Evolutionary conservation across 2,113 vertebrate genomes (phyloP).

Genomic region (Lophura nycthemera): DNA sequence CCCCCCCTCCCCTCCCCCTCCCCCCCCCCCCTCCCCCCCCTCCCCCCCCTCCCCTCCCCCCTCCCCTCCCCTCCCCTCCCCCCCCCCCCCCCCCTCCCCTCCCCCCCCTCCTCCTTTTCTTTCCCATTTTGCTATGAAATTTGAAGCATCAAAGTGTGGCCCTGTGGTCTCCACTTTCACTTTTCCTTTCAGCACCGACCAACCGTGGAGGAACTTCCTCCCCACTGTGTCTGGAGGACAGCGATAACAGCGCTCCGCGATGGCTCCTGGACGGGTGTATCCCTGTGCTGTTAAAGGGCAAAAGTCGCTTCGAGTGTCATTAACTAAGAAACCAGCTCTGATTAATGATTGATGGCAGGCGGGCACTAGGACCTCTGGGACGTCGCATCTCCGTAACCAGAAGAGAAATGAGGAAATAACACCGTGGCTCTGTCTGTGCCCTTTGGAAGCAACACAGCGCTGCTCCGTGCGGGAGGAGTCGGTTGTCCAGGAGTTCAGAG

Average conservation of each 20-base stretch:
- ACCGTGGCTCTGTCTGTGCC: not conserved
- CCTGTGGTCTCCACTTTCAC: not conserved
- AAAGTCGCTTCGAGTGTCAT: not conserved
- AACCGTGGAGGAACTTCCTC: accelerated
- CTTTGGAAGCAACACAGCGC: not conserved
- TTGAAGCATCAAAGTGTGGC: accelerated
- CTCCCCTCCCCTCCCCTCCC: no score
- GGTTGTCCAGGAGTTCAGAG: not conserved
- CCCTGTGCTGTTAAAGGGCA: not conserved
- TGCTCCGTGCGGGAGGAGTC: not conserved
- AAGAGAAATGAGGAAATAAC: slow-evolving; percentile 50
- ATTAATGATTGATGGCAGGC: not conserved
- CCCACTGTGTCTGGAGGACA: not conserved
- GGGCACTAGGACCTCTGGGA: slow-evolving; percentile 10
- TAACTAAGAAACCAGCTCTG: slow-evolving; percentile 28
- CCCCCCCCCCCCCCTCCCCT: no score
- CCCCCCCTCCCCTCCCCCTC: no score
- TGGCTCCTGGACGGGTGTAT: not conserved
- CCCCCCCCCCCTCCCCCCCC: no score
- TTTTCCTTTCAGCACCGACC: not conserved
- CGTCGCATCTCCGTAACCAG: not conserved
- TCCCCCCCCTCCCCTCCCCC: no score
- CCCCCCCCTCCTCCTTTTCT: not conserved
- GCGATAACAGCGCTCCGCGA: not conserved
- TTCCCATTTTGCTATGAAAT: not conserved